Evolutionary conservation across 2,888 invertebrate genomes (phyloP).

Genomic region (Himalopsyche japonica): DNA sequence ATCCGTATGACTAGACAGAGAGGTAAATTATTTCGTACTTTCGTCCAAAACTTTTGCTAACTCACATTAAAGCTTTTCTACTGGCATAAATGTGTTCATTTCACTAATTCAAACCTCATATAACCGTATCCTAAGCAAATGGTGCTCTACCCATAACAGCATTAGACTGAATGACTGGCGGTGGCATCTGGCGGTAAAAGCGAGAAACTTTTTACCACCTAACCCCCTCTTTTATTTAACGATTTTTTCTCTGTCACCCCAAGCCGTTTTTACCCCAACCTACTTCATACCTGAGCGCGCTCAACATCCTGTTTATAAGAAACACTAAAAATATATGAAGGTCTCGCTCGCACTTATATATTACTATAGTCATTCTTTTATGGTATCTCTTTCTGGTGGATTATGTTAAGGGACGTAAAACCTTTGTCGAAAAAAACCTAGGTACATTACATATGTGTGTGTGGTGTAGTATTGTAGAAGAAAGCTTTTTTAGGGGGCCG

Average conservation of each 20-base stretch:
- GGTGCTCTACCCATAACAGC: slow-evolving; percentile 15
- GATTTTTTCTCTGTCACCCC: slow-evolving; percentile 39
- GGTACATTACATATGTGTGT: slow-evolving; percentile 37
- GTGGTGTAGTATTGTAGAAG: slow-evolving; percentile 25
- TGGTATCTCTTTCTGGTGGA: slow-evolving; percentile 16
- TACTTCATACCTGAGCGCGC: slow-evolving; percentile 39
- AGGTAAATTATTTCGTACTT: too few species aligned
- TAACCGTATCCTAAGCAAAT: slow-evolving; percentile 16
- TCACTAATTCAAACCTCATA: slow-evolving; percentile 30
- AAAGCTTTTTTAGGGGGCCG: slow-evolving; percentile 36
- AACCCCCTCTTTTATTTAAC: slow-evolving; percentile 31
- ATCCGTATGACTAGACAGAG: too few species aligned
- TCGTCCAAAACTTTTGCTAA: background rate
- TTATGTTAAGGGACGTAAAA: slow-evolving; percentile 27
- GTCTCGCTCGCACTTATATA: slow-evolving; percentile 17
- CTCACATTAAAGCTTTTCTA: background rate
- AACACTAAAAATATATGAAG: slow-evolving; percentile 6
- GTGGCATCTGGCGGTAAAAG: slow-evolving; percentile 37
- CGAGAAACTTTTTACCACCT: slow-evolving; percentile 32
- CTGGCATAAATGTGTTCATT: slow-evolving; percentile 12
- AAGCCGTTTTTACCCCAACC: slow-evolving; percentile 32
- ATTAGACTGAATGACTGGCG: slow-evolving; percentile 27
- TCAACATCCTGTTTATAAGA: slow-evolving; percentile 28
- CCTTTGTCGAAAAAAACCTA: slow-evolving; percentile 32
- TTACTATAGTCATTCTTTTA: background rate